phyloP scores from a whole-genome alignment of 1,140 invertebrate species.

The Pseudomyrmex dendroicus region DNA sequence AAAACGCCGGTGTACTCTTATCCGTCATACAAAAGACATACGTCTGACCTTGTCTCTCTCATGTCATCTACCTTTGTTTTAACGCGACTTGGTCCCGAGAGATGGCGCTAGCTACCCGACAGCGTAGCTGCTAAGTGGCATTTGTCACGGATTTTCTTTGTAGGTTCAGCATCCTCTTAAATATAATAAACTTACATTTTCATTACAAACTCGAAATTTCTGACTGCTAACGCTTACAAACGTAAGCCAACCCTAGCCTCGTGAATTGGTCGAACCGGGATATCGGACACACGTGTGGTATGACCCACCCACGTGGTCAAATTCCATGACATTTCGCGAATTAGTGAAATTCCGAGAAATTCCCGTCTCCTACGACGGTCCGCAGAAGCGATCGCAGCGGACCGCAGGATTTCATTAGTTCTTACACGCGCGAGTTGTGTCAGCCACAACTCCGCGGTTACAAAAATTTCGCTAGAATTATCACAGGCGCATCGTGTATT shows the following conservation, averaged over 20 bases:
- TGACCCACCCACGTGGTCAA: constrained; percentile 34
- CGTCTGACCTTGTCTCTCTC: too few relatives aligned
- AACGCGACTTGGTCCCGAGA: too few relatives aligned
- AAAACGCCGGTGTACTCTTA: too few relatives aligned
- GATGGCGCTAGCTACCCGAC: too few relatives aligned
- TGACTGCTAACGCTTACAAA: constrained; percentile 29
- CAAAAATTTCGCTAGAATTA: background rate
- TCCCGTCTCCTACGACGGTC: constrained; percentile 9
- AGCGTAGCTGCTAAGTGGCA: too few relatives aligned
- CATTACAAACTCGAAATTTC: background rate
- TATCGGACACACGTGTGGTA: constrained; percentile 55
- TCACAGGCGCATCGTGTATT: background rate
- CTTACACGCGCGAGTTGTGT: constrained; percentile 43
- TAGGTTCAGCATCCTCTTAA: too few relatives aligned
- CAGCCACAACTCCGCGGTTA: constrained; percentile 21
- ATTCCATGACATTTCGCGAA: constrained; percentile 60
- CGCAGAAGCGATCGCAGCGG: constrained; percentile 20
- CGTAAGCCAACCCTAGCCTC: constrained; percentile 9
- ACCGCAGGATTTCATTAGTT: constrained; percentile 57
- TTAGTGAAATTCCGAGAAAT: constrained; percentile 62
- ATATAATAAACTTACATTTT: background rate
- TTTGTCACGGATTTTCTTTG: too few relatives aligned
- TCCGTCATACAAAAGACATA: too few relatives aligned
- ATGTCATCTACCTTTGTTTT: too few relatives aligned
- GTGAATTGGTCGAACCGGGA: constrained; percentile 30